Evolutionary conservation across 2,113 vertebrate species (phyloP).

Genomic region (Todiramphus chloris): DNA sequence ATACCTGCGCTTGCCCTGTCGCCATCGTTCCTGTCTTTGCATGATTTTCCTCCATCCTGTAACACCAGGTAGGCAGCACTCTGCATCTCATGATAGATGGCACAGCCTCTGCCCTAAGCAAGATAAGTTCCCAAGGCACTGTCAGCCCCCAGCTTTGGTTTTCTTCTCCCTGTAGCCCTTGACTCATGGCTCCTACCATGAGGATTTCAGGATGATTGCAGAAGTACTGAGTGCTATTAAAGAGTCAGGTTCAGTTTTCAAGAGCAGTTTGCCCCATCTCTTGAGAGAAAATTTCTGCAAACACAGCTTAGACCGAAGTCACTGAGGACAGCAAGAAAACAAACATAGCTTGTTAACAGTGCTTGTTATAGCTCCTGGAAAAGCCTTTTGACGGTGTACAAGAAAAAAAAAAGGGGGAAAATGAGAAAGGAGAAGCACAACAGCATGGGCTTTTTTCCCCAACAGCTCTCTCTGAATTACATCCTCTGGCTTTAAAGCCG

Average conservation of each 20-base stretch:
- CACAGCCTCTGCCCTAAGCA: background rate
- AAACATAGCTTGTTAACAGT: background rate
- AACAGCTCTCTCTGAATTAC: background rate
- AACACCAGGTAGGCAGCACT: background rate
- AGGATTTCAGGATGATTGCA: background rate
- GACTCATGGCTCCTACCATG: fast-evolving
- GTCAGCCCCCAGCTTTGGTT: background rate
- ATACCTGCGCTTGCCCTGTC: background rate
- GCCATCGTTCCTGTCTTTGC: background rate
- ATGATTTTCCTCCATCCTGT: background rate
- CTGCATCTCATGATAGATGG: background rate
- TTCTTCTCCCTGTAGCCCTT: background rate
- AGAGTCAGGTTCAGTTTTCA: background rate
- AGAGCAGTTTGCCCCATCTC: fast-evolving
- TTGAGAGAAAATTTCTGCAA: background rate
- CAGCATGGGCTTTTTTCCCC: background rate
- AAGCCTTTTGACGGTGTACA: background rate
- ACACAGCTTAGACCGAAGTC: background rate
- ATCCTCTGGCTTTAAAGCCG: background rate
- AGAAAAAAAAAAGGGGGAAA: background rate
- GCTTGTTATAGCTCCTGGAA: background rate
- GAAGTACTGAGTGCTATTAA: background rate
- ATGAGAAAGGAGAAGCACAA: background rate
- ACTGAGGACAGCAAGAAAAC: background rate
- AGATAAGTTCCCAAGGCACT: fast-evolving